Conservation (phyloP, 2,113 vertebrate genomes). For the Agapornis roseicollis region DNA sequence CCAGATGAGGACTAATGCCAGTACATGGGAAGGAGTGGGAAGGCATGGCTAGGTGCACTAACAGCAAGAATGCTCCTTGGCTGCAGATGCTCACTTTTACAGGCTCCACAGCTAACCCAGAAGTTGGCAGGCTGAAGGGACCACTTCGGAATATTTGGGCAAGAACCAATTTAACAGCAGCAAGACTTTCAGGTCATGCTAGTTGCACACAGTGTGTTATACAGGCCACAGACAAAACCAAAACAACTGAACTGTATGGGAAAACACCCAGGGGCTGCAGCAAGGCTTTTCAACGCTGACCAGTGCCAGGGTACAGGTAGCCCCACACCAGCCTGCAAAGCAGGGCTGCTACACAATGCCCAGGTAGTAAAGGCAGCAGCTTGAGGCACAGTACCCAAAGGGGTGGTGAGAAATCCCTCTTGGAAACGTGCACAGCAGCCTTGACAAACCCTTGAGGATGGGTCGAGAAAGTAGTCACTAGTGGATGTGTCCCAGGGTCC, state of each 20-base stretch:
- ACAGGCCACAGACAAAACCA: not conserved
- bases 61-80: not conserved
- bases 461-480: not conserved
- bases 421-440: not conserved
- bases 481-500: fast-evolving
- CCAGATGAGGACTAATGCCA: not conserved
- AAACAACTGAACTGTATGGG: not conserved
- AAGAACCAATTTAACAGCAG: not conserved
- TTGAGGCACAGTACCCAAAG: not conserved
- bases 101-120: not conserved
- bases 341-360: not conserved
- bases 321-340: not conserved
- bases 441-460: not conserved
- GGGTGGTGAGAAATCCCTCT: not conserved
- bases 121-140: not conserved
- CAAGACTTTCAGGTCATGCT: not conserved
- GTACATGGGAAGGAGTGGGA: not conserved
- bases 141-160: not conserved
- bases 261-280: not conserved
- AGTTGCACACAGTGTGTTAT: not conserved
- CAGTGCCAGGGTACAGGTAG: not conserved
- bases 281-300: fast-evolving
- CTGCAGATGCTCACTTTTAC: not conserved
- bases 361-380: not conserved
- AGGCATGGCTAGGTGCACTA: not conserved